Percentiles rank a stretch among this genome's conserved stretches.
Conservation (phyloP, 1,140 invertebrate genomes). For the Ectropis grisescens region DNA sequence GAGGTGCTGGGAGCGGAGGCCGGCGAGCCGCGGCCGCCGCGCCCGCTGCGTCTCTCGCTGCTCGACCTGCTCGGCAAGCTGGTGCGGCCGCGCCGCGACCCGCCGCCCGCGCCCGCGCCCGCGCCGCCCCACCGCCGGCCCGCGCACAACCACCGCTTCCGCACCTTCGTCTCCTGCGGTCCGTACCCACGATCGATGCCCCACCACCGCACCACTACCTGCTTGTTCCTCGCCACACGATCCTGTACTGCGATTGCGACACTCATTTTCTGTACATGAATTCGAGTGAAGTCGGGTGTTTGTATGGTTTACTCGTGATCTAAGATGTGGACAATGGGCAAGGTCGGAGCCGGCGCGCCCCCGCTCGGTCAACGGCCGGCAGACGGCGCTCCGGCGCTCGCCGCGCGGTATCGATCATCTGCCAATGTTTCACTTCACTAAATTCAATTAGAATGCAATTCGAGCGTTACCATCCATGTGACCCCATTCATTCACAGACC, state of each 20-base stretch:
- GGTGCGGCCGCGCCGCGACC: slow-evolving; percentile 70
- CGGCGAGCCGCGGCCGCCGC: slow-evolving; percentile 43
- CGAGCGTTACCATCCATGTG: too few species aligned
- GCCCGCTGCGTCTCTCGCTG: slow-evolving; percentile 71
- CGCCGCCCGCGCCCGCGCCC: slow-evolving; percentile 55
- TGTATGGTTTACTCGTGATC: too few species aligned
- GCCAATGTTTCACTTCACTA: slow-evolving; percentile 39
- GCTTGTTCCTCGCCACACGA: too few species aligned
- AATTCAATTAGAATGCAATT: slow-evolving; percentile 26
- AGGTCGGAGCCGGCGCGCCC: slow-evolving; percentile 49
- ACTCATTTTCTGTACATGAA: too few species aligned
- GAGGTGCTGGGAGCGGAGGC: slow-evolving; percentile 60
- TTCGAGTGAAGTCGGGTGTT: too few species aligned
- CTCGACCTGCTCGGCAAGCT: slow-evolving; percentile 77
- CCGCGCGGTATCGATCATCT: slow-evolving; percentile 39
- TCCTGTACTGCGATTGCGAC: too few species aligned
- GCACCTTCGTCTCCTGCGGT: slow-evolving; percentile 75
- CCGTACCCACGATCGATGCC: slow-evolving; percentile 58
- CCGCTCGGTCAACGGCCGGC: slow-evolving; percentile 56
- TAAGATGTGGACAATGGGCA: slow-evolving; percentile 35
- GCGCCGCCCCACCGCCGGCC: slow-evolving; percentile 60
- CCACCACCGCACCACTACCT: too few species aligned
- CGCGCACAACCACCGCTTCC: slow-evolving; percentile 74
- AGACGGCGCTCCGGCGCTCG: slow-evolving; percentile 35
- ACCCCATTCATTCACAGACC: too few species aligned